These are phyloP conservation scores for Ptychadena robeensis DNA, from an alignment of 2,797 vertebrate genomes.

Conservation along the genomic window DNA sequence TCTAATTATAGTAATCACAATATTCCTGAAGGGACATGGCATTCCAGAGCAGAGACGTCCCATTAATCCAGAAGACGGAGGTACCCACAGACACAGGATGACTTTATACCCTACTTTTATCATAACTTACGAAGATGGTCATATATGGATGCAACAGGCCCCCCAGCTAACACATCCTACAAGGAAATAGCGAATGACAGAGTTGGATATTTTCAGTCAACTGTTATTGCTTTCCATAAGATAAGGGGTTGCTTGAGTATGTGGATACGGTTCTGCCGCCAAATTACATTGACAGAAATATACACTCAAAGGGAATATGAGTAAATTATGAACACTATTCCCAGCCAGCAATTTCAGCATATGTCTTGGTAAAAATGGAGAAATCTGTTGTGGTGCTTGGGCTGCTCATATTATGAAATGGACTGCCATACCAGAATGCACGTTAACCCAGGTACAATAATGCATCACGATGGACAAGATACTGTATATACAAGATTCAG, in stretches of 20 bases:
- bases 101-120: neutral
- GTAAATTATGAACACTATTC: too few relatives aligned
- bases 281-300: too few relatives aligned
- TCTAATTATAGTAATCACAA: constrained; percentile 23
- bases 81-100: neutral
- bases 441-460: too few relatives aligned
- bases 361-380: too few relatives aligned
- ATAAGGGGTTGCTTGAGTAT: neutral
- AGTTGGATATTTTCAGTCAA: neutral
- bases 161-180: neutral
- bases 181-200: neutral
- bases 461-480: too few relatives aligned
- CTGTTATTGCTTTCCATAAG: neutral
- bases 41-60: neutral
- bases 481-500: too few relatives aligned
- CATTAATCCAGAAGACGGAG: neutral
- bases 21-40: constrained; percentile 14
- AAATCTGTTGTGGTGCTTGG: too few relatives aligned
- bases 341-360: too few relatives aligned
- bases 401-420: too few relatives aligned
- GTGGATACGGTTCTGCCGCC: too few relatives aligned
- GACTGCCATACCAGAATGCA: too few relatives aligned
- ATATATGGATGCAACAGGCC: neutral
- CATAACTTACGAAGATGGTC: neutral
- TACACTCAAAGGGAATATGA: too few relatives aligned